Evolutionary conservation across 2,797 vertebrate genomes (phyloP).

Genomic region (Pseudomugil gertrudae): DNA sequence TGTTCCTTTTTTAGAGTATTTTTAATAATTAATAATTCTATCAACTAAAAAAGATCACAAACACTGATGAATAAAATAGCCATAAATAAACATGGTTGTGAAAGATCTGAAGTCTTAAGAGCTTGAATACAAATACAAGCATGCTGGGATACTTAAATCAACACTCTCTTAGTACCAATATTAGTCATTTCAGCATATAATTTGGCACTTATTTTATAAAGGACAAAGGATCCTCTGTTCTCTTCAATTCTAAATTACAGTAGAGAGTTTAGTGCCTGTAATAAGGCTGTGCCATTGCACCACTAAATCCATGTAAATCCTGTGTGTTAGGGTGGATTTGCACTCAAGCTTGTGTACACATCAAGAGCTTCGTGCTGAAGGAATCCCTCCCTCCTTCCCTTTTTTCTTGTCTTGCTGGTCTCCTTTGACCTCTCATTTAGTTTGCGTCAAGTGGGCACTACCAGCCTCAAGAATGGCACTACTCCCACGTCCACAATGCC

Average conservation of each 20-base stretch:
- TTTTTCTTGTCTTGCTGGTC: conserved; percentile 77
- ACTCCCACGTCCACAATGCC: conserved; percentile 86
- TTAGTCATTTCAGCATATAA: conserved; percentile 12
- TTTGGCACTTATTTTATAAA: conserved; percentile 23
- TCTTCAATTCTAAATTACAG: conserved; percentile 46
- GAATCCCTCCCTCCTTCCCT: conserved; percentile 80
- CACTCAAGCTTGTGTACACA: conserved; percentile 70
- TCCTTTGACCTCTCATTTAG: conserved; percentile 86
- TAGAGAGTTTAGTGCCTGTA: conserved; percentile 43
- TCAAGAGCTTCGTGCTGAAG: conserved; percentile 80
- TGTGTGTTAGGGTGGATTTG: conserved; percentile 80
- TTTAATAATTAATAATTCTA: too few species aligned
- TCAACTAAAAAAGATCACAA: conserved; percentile 19
- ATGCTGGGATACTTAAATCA: conserved; percentile 19
- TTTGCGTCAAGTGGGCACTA: conserved; percentile 87
- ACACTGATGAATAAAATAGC: conserved; percentile 15
- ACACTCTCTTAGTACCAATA: conserved; percentile 8
- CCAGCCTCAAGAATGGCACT: conserved; percentile 87
- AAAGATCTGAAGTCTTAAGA: conserved; percentile 25
- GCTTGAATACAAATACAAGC: conserved; percentile 24
- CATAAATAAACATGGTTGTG: conserved; percentile 9
- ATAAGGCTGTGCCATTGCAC: conserved; percentile 88
- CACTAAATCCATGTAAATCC: conserved; percentile 91
- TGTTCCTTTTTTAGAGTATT: conserved; percentile 7
- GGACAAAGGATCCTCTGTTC: conserved; percentile 48